A percentile compares a stretch with the other conserved stretches of the same genome.
These are phyloP conservation scores for Teleiodes luculella DNA, from an alignment of 2,888 invertebrate genomes.

Conservation along the genomic window DNA sequence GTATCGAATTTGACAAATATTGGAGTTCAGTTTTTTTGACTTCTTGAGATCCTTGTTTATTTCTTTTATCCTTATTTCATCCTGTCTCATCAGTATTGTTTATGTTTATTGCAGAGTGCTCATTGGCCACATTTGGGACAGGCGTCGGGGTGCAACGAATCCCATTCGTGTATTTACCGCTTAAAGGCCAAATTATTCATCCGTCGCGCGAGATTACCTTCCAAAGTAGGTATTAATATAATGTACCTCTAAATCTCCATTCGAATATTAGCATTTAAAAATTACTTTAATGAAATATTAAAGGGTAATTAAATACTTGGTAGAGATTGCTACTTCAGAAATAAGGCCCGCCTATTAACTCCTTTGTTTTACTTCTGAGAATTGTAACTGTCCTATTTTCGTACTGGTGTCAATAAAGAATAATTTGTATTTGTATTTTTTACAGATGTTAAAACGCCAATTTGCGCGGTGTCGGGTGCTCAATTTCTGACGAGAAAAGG, in stretches of 20 bases:
- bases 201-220: constrained; percentile 92
- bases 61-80: constrained; percentile 14
- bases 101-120: constrained; percentile 82
- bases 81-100: constrained; percentile 23
- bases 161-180: constrained; percentile 90
- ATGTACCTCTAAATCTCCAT: too few relatives aligned
- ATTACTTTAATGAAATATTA: neutral
- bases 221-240: constrained; percentile 76
- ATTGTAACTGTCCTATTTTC: neutral
- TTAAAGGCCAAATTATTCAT: constrained; percentile 92
- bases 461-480: constrained; percentile 91
- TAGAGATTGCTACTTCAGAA: too few relatives aligned
- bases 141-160: constrained; percentile 85
- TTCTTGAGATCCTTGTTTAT: constrained; percentile 16
- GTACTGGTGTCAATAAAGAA: neutral
- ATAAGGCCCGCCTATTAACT: too few relatives aligned
- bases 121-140: constrained; percentile 87
- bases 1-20: constrained; percentile 33
- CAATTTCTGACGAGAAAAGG: constrained; percentile 88
- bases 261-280: too few relatives aligned
- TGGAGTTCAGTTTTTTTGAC: constrained; percentile 23
- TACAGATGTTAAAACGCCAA: constrained; percentile 86
- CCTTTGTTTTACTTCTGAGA: neutral
- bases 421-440: constrained; percentile 12
- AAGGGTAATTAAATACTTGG: too few relatives aligned